Evolutionary conservation across 1,140 invertebrate genomes (phyloP), one percentile per base, ranked within the genome.

Genomic region (Hesperophylax magnus): DNA sequence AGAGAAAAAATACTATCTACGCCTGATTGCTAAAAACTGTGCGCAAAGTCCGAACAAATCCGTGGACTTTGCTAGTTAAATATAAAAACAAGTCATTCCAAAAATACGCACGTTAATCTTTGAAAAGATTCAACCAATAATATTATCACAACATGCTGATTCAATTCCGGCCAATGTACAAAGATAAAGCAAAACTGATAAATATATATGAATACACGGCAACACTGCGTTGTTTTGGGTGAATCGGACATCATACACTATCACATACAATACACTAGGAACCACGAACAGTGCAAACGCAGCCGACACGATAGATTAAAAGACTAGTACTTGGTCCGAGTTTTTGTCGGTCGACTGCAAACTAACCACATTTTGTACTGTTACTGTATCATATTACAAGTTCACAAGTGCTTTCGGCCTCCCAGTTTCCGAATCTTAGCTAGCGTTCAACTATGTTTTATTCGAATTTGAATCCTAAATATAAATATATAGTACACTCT

Each of bases 131-230:
- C 3, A 14, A 47, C 1, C 3, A 11, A 47, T 47, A 47, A 14
- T 3, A 47, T 14, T 47, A 14, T 47, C 34, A 34, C 34, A 34
- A 34, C 34, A 34, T 2, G 34, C 34, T 34, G 34, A 14, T 47
- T 47, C 39, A 47, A 47, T 14, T 14, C 9, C 39, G 39, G 39
- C 9, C 39, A 47, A 14, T 47, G 63, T 67, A 15, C 31, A 18
- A 31, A 67, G 61, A 65, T 65, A 65, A 63, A 63, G 27, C 27
- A 31, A 27, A 22, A 67, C n/a, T 67, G 63, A 27, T 67, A n/a
- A 67, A 67, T 67, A 67, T 67, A 2, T 67, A 31, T 31, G 14
- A 34, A 27, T 22, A 27, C 39, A 34, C 15, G 27, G 27, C 63
- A 67, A 67, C 63, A 27, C 11, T 67, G 63, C 15, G 5, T 22